Conservation (phyloP, 2,888 invertebrate species). For the Macrosiphum euphorbiae region DNA sequence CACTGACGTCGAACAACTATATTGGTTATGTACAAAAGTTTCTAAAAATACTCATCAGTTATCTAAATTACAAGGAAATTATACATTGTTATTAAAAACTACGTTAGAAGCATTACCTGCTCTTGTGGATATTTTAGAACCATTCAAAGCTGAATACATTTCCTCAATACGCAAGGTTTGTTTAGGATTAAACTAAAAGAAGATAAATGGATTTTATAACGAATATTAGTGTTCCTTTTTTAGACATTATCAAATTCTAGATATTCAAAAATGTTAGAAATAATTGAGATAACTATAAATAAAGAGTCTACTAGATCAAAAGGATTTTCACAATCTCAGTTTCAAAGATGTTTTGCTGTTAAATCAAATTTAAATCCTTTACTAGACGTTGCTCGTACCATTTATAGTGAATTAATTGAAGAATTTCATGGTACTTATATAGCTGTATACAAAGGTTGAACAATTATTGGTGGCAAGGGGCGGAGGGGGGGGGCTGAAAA, state of each 20-base stretch:
- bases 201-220: background rate
- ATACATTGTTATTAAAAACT: constrained; percentile 82
- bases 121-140: constrained; percentile 74
- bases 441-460: background rate
- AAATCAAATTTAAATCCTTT: constrained; percentile 82
- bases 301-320: constrained; percentile 74
- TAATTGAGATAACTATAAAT: constrained; percentile 74
- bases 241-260: constrained; percentile 70
- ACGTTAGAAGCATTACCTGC: constrained; percentile 81
- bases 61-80: constrained; percentile 72
- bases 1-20: constrained; percentile 83
- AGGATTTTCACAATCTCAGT: constrained; percentile 73
- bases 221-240: constrained; percentile 33
- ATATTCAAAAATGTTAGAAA: constrained; percentile 72
- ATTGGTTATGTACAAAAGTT: constrained; percentile 75
- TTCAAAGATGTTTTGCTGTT: constrained; percentile 83
- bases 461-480: background rate
- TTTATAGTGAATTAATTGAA: constrained; percentile 88
- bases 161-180: constrained; percentile 24
- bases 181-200: background rate
- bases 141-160: constrained; percentile 71
- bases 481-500: background rate
- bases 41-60: constrained; percentile 69
- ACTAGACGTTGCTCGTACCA: constrained; percentile 85
- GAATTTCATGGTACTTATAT: constrained; percentile 77